Conservation (phyloP, 2,888 invertebrate genomes). For the Epiblema foenella region DNA sequence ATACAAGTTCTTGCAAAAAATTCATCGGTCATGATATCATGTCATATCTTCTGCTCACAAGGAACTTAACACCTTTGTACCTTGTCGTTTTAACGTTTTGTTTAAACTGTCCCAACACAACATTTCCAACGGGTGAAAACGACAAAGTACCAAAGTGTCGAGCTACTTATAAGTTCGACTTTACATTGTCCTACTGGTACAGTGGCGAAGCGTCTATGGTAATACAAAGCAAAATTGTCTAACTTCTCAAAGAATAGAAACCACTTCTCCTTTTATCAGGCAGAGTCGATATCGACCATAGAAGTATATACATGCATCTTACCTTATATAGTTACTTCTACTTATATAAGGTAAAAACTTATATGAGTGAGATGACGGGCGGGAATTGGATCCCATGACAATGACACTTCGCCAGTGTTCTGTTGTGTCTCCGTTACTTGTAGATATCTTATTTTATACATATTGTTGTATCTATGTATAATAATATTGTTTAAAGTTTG, state of each 20-base stretch:
- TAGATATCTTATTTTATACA: background rate
- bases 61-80: too few species aligned
- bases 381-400: background rate
- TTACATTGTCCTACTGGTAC: constrained; percentile 14
- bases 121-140: too few species aligned
- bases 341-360: too few species aligned
- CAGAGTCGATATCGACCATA: background rate
- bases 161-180: too few species aligned
- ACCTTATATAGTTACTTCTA: too few species aligned
- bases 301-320: too few species aligned
- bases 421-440: constrained; percentile 1
- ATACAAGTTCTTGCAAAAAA: too few species aligned
- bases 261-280: background rate
- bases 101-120: too few species aligned
- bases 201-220: background rate
- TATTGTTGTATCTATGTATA: background rate
- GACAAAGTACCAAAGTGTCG: too few species aligned
- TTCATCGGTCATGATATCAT: background rate
- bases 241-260: background rate
- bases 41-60: too few species aligned
- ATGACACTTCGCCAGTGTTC: background rate
- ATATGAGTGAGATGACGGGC: background rate
- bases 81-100: too few species aligned
- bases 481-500: background rate
- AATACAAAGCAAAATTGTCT: background rate